phyloP scores from a whole-genome alignment of 1,140 invertebrate species.

The Megalopta genalis region DNA sequence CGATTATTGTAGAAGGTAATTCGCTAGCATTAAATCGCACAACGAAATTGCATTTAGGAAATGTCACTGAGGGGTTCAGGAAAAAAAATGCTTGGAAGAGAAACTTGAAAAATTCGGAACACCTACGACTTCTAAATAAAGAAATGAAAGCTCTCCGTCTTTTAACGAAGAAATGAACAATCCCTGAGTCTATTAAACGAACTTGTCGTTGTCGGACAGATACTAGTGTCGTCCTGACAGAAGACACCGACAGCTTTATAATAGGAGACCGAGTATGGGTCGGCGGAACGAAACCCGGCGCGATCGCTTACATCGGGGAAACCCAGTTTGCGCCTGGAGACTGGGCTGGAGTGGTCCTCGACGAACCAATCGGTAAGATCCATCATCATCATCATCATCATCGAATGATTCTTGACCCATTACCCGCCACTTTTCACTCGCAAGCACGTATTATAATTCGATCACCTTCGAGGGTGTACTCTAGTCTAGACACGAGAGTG shows the following conservation, averaged over 20 bases:
- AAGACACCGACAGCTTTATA: constrained; percentile 96
- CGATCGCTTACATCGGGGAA: constrained; percentile 98
- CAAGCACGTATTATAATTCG: too few species aligned
- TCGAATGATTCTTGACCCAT: too few species aligned
- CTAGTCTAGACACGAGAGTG: too few species aligned
- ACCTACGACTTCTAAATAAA: background rate
- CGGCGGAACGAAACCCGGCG: constrained; percentile 95
- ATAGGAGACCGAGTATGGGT: constrained; percentile 97
- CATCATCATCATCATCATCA: background rate
- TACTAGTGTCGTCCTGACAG: constrained; percentile 90
- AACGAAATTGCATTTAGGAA: too few species aligned
- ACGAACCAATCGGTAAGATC: constrained; percentile 91
- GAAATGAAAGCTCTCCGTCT: background rate
- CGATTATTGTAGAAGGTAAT: too few species aligned
- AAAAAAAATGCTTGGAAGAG: too few species aligned
- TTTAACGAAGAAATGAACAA: background rate
- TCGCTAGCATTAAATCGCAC: too few species aligned
- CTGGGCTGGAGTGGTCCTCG: constrained; percentile 98
- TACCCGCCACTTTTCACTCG: background rate
- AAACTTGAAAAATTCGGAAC: too few species aligned
- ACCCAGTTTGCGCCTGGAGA: constrained; percentile 97
- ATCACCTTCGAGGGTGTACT: too few species aligned
- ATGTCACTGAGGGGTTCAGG: too few species aligned
- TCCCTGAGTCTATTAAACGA: background rate
- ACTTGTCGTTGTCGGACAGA: constrained; percentile 79